Evolutionary conservation across 2,113 vertebrate species (phyloP).

Genomic region (Pipa parva): DNA sequence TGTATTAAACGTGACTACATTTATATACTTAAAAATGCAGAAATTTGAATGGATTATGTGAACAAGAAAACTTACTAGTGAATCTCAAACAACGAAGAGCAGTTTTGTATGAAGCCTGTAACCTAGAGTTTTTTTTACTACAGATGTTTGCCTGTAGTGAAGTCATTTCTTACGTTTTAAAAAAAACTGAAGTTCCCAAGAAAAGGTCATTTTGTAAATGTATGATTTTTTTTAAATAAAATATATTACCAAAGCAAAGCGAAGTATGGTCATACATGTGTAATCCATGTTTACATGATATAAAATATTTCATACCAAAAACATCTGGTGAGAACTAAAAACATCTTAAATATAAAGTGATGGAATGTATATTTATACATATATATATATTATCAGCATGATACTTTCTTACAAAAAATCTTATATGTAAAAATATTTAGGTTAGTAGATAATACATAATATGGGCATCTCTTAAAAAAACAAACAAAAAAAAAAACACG

Average conservation of each 20-base stretch:
- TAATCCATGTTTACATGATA: slow-evolving; percentile 5
- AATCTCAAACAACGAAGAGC: background rate
- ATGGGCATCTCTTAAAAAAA: slow-evolving; percentile 45
- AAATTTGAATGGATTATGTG: background rate
- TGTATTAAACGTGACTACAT: background rate
- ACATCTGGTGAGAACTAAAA: slow-evolving; percentile 43
- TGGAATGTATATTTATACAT: slow-evolving; percentile 43
- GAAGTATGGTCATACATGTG: slow-evolving; percentile 5
- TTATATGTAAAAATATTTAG: slow-evolving; percentile 50
- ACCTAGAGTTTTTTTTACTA: slow-evolving; percentile 8
- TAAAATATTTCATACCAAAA: slow-evolving; percentile 43
- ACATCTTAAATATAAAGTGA: slow-evolving; percentile 41
- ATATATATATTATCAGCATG: slow-evolving; percentile 38
- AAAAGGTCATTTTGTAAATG: background rate
- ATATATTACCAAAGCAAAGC: background rate
- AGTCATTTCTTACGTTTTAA: background rate
- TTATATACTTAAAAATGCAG: background rate
- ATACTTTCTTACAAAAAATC: slow-evolving; percentile 46
- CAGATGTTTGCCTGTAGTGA: slow-evolving; percentile 7
- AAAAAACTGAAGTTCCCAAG: slow-evolving; percentile 11
- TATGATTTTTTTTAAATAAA: background rate
- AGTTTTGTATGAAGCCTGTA: background rate
- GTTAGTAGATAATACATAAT: slow-evolving; percentile 45
- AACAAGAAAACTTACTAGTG: background rate
- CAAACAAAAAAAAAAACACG: slow-evolving; percentile 33